Conservation (phyloP, 2,113 vertebrate species). For the Pipra filicauda region DNA sequence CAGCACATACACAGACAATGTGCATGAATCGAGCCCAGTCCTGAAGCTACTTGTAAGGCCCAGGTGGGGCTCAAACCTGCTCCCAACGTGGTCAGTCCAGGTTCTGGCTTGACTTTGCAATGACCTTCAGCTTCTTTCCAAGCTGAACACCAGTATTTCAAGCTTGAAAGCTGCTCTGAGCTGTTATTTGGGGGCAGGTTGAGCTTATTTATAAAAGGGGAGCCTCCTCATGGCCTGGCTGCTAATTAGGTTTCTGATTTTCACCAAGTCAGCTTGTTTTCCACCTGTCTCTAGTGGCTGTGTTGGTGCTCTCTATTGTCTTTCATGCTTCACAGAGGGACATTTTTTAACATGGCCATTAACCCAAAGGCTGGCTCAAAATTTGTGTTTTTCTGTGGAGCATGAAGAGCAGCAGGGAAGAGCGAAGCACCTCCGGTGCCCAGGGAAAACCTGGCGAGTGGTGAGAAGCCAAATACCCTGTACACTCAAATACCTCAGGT, state of each 20-base stretch:
- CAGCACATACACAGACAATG: rapidly evolving
- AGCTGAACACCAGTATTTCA: neutral
- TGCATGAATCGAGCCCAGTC: neutral
- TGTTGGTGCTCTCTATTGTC: neutral
- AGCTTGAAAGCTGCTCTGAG: neutral
- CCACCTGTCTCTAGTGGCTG: neutral
- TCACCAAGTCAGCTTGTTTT: neutral
- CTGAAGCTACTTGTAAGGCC: neutral
- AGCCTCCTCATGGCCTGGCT: neutral
- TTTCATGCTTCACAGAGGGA: neutral
- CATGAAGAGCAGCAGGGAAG: neutral
- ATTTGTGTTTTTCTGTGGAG: neutral
- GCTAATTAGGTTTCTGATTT: neutral
- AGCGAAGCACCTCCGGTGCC: neutral
- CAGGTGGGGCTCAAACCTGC: neutral
- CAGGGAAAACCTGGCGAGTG: neutral
- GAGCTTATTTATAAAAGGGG: neutral
- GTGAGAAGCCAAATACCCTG: neutral
- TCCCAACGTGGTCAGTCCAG: neutral
- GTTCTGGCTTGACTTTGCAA: neutral
- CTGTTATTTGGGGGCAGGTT: neutral
- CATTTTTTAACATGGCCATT: neutral
- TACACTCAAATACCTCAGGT: neutral
- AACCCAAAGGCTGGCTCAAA: neutral
- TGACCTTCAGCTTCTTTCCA: neutral